Base-by-base conservation (phyloP, 2,797 vertebrate species). In the Girardinus metallicus region DNA sequence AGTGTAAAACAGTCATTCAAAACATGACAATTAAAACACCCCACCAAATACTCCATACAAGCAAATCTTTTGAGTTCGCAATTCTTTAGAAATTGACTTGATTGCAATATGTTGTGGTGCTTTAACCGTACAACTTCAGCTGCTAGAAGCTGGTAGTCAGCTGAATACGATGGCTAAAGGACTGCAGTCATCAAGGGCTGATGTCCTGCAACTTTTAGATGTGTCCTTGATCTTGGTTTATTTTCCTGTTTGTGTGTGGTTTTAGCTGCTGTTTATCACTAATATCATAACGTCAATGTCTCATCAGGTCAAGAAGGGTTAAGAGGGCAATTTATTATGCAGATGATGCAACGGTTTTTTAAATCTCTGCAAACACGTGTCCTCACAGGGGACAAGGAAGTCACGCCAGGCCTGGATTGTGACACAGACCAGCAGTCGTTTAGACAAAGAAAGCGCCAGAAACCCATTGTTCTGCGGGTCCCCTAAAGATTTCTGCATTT, bases 401-500 rank as follows among this genome's bases (percentile, higher is more conserved):
- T 83, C 81, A 84, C 41, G 77, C 76, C 70, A 75, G 51, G 77
- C 29, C 80, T 75, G 79, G 77, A 64, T 87, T 88, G 76, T 83
- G 85, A 87, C 87, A 86, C 80, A 83, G 78, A 78, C 75, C 82
- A 71, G 74, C 36, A 90, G 82, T 82, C 79, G 77, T 86, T 90
- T 79, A 75, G 44, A 78, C 60, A 73, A 62, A 70, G 75, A 79
- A 80, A 29, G 53, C 13, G 66, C 26, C 77, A 76, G 53, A 73
- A 81, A 72, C 26, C 80, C 80, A 78, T 82, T 87, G 83, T 88
- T 53, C 79, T 81, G 76, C 26, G 74, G 47, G 79, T 85, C 88
- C 93, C 88, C 89, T 68, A 49, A 89, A 94, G 91, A 93, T 79
- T 86, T 89, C 85, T 80, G 29, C 55, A 21, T 62, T 84, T 90